These are phyloP conservation scores for Sarotherodon lohbergeri DNA, from an alignment of 2,113 vertebrate genomes.

Conservation along the genomic window DNA sequence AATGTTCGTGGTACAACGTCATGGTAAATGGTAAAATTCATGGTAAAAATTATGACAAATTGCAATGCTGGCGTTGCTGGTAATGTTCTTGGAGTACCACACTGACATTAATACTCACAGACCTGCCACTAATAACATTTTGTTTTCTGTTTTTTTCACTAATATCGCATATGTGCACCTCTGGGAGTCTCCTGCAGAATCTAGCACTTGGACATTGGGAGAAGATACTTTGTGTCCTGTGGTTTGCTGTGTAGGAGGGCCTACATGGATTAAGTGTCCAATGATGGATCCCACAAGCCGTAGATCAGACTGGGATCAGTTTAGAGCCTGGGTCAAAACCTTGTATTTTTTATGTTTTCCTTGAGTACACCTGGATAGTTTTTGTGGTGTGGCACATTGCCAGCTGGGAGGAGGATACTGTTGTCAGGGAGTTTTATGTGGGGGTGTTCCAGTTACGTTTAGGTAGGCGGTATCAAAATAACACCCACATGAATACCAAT, in stretches of 20 bases:
- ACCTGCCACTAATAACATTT: not conserved
- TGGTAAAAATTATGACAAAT: not conserved
- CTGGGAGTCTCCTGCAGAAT: not conserved
- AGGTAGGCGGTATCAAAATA: not conserved
- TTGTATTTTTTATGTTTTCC: not conserved
- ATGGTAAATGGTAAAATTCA: too few relatives aligned
- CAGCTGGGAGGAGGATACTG: not conserved
- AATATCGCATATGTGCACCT: not conserved
- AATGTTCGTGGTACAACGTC: not conserved
- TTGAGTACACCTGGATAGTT: not conserved
- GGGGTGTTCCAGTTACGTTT: not conserved
- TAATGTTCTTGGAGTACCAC: not conserved
- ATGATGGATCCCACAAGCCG: not conserved
- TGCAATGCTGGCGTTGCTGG: not conserved
- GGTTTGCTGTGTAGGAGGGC: not conserved
- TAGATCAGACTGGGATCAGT: not conserved
- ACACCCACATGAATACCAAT: not conserved
- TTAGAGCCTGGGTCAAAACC: not conserved
- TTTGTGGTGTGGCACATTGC: not conserved
- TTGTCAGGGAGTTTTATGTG: not conserved
- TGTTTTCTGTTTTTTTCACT: not conserved
- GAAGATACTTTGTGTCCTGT: not conserved
- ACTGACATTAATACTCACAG: not conserved
- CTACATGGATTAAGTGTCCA: not conserved
- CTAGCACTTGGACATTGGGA: not conserved